Evolutionary conservation across 2,888 invertebrate species (phyloP), one percentile per base, ranked within the genome.

Genomic region (Rutpela maculata): DNA sequence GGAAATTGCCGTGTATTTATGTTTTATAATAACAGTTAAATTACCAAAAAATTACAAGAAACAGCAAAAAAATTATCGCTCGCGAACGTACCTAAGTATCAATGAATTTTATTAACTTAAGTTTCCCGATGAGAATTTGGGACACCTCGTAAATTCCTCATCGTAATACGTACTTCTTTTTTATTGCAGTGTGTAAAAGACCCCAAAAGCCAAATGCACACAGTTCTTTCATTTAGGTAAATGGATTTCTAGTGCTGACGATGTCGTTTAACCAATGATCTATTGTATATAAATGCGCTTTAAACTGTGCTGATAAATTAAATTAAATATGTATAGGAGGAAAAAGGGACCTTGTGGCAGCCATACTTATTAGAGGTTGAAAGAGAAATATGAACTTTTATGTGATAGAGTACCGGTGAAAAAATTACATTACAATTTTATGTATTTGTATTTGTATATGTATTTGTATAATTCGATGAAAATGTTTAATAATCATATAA

Each of bases 221-320:
- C 69, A 75, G 31, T 69, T 75, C 75, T 75, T 75, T 69, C 75
- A 69, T 75, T 69, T 69, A 68, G 62, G 60, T 62, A 75, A 75
- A 75, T 75, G 75, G 75, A 75, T 60, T 75, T 55, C 68, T 50
- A 62, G 69, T 69, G 75, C 75, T 75, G 75, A 75, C 75, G 75
- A 69, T 35, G 75, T 69, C 60, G 66, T 69, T 75, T 50, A 35
- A 10, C 56, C 75, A 75, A 75, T 68, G 75, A 75, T 68, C 75
- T 68, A 75, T 75, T 75, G 75, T 68, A 75, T 74, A 74, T 74
- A 74, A 74, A 74, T 60, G 74, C 60, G 31, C 50, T 69, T 60
- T 66, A 62, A 74, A 68, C 67, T 11, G 22, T n/a, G 69, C 50
- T 75, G 69, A 75, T 75, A 56, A 69, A 75, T 75, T 75, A 75